These are phyloP conservation scores for Antigone vipio DNA, from an alignment of 2,113 vertebrate species.

Conservation along the genomic window DNA sequence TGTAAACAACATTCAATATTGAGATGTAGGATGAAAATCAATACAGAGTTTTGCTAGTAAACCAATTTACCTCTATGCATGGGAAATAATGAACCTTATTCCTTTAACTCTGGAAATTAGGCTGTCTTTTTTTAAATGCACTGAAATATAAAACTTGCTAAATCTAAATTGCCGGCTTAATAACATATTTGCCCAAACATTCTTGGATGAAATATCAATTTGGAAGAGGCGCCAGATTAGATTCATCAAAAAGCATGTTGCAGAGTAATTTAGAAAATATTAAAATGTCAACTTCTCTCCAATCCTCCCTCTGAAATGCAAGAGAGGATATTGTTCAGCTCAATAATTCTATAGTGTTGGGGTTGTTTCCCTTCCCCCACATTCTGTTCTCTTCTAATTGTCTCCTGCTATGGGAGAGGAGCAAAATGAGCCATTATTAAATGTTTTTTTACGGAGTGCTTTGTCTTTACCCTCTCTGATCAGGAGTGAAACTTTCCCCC, in stretches of 20 bases:
- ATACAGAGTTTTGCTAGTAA: not conserved
- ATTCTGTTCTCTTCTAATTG: not conserved
- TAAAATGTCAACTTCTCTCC: constrained; percentile 47
- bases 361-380: not conserved
- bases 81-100: not conserved
- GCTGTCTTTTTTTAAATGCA: not conserved
- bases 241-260: constrained; percentile 54
- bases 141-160: constrained; percentile 33
- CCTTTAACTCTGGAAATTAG: constrained; percentile 1
- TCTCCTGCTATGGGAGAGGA: not conserved
- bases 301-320: constrained; percentile 2
- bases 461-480: not conserved
- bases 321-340: constrained; percentile 12
- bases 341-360: not conserved
- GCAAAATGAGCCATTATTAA: not conserved
- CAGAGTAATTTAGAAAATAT: constrained; percentile 54
- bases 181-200: constrained; percentile 23
- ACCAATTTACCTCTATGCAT: not conserved
- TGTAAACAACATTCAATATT: not conserved
- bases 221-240: constrained; percentile 7
- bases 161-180: constrained; percentile 22
- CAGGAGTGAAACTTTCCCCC: not conserved
- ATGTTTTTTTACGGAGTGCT: not conserved
- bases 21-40: not conserved
- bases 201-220: constrained; percentile 30